Evolutionary conservation across 2,113 vertebrate genomes (phyloP), one percentile per base, ranked within the genome.

Genomic region (Lates calcarifer): DNA sequence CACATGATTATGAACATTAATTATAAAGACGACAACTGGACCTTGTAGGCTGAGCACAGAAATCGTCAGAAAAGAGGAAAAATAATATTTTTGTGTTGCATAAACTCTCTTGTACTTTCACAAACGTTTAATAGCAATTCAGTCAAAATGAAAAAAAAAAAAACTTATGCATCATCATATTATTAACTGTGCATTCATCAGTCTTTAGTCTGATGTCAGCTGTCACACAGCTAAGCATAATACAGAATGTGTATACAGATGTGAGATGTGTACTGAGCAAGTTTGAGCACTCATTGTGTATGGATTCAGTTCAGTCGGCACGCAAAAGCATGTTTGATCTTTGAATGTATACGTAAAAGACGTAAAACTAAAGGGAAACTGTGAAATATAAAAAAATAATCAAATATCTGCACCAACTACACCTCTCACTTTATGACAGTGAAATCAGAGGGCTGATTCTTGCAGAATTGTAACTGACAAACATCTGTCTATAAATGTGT

Each of bases 381-480:
- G 14, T 26, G 47, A 55, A 49, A 9, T 2, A 11, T 10, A 41
- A 13, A 7, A 49, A 18, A 45, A 63, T 41, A 37, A 28, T 22
- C 33, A 15, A 41, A 22, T 39, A 55, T 33, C 61, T 43, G 35
- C 45, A 33, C 7, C 2, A 55, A 24, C 33, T 35, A 62, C 14
- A 47, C 1, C 14, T 45, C 5, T n/a, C 33, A 29, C n/a, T 7
- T 6, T 24, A 11, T n/a, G 47, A 47, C 41, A 55, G 24, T 35
- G 55, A 51, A 76, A 79, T 72, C 66, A 39, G 47, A 3, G 8
- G 11, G 3, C 3, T 57, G 65, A 69, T 35, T 65, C n/a, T n/a
- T n/a, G n/a, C n/a, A n/a, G n/a, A n/a, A n/a, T n/a, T n/a, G n/a
- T n/a, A n/a, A 14, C 26, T 49, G 51, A 69, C n/a, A 43, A 55